A percentile compares a stretch with the other conserved stretches of the same genome.
These are phyloP conservation scores for Scarus forsteni DNA, from an alignment of 2,797 vertebrate species.

Conservation along the genomic window DNA sequence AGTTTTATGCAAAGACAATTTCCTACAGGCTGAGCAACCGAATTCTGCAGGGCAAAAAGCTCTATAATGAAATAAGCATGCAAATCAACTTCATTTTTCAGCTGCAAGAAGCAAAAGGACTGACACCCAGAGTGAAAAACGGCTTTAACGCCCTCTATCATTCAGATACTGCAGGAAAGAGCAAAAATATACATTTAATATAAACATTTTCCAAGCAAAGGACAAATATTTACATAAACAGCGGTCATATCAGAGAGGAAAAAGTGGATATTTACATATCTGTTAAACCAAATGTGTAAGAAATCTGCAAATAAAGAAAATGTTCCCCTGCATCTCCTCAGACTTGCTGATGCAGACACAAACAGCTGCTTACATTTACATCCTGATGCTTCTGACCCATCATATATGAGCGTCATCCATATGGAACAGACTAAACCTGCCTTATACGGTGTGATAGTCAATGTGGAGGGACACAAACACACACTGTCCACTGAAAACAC, in stretches of 20 bases:
- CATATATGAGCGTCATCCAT: conserved; percentile 68
- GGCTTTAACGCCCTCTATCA: background rate
- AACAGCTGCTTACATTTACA: conserved; percentile 66
- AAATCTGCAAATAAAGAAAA: conserved; percentile 5
- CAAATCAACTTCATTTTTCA: conserved; percentile 14
- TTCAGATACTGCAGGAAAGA: background rate
- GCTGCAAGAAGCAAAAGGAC: background rate
- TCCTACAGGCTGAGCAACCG: background rate
- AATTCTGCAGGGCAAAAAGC: background rate
- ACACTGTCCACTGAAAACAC: too few relatives aligned
- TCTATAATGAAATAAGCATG: conserved; percentile 21
- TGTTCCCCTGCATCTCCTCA: conserved; percentile 1
- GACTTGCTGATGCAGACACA: conserved; percentile 63
- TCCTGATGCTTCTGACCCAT: conserved; percentile 48
- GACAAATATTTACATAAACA: background rate
- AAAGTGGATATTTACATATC: conserved; percentile 1
- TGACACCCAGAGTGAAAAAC: background rate
- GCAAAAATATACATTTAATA: background rate
- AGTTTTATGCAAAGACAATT: conserved; percentile 5
- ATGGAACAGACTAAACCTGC: conserved; percentile 65
- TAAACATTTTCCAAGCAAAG: background rate
- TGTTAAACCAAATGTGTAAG: conserved; percentile 1
- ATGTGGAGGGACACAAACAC: conserved; percentile 23
- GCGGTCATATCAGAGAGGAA: background rate
- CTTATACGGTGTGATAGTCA: conserved; percentile 45